Conservation (phyloP, 2,888 invertebrate species). For the Apamea crenata region DNA sequence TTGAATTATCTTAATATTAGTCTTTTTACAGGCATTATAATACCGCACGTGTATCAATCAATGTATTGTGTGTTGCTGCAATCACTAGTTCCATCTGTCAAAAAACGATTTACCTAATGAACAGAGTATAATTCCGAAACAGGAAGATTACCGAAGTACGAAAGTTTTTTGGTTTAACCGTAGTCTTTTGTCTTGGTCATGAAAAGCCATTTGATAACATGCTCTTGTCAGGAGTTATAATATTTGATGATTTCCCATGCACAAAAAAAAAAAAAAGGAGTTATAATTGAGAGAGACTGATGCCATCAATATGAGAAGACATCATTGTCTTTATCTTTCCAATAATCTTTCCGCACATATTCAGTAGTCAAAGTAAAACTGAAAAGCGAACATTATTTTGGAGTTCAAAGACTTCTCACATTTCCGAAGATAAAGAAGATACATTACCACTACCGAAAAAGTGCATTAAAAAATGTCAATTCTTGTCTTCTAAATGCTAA, state of each 20-base stretch:
- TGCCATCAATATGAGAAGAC: not conserved
- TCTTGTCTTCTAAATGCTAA: slow-evolving; percentile 1
- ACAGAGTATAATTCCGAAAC: not conserved
- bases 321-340: not conserved
- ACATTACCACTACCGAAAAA: not conserved
- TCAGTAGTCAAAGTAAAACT: not conserved
- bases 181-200: not conserved
- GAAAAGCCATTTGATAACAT: too few species aligned
- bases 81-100: too few species aligned
- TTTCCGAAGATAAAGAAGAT: slow-evolving; percentile 1
- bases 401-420: not conserved
- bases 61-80: too few species aligned
- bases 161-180: not conserved
- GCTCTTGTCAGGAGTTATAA: too few species aligned
- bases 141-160: not conserved
- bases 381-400: too few species aligned
- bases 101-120: too few species aligned
- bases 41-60: too few species aligned
- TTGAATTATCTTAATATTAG: too few species aligned
- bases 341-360: not conserved
- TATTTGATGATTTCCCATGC: too few species aligned
- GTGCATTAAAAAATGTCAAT: not conserved
- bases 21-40: too few species aligned
- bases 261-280: too few species aligned
- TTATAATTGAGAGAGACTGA: not conserved